phyloP scores from a whole-genome alignment of 2,113 vertebrate species.

The Blennius ocellaris region DNA sequence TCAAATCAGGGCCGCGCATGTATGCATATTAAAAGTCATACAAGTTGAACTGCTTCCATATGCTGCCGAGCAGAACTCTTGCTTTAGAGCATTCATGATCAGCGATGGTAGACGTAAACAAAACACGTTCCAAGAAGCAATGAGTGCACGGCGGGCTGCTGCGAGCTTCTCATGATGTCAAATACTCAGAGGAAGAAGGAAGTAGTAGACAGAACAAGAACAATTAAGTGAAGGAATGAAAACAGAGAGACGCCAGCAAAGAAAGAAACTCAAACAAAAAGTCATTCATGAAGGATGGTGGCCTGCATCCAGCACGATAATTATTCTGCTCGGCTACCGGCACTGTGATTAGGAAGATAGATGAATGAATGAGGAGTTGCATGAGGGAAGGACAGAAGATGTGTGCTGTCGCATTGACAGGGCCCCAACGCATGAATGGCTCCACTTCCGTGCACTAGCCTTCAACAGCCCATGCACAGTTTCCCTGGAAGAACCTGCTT shows the following conservation, averaged over 20 bases:
- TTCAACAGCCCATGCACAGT: not conserved
- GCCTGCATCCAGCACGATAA: conserved; percentile 57
- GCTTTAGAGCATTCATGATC: conserved; percentile 39
- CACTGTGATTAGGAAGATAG: conserved; percentile 44
- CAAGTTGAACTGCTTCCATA: conserved; percentile 61
- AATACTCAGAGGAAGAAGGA: conserved; percentile 23
- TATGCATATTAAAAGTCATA: conserved; percentile 47
- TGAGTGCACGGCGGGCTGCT: conserved; percentile 35
- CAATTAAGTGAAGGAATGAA: conserved; percentile 44
- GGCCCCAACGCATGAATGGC: conserved; percentile 15
- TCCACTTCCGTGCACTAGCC: conserved; percentile 32
- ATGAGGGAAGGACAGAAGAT: conserved; percentile 21
- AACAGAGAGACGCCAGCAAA: conserved; percentile 37
- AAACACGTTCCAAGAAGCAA: conserved; percentile 26
- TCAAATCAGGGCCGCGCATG: conserved; percentile 30
- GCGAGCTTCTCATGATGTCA: conserved; percentile 35
- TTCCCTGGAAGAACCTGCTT: conserved; percentile 45
- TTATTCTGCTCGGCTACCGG: conserved; percentile 46
- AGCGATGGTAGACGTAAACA: conserved; percentile 37
- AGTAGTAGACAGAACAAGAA: conserved; percentile 35
- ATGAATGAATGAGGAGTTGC: conserved; percentile 29
- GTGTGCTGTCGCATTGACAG: conserved; percentile 27
- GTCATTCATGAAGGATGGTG: conserved; percentile 59
- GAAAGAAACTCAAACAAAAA: conserved; percentile 56
- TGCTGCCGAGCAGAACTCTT: conserved; percentile 38